Base-by-base conservation (phyloP, 1,140 invertebrate species). In the Aethina tumida region DNA sequence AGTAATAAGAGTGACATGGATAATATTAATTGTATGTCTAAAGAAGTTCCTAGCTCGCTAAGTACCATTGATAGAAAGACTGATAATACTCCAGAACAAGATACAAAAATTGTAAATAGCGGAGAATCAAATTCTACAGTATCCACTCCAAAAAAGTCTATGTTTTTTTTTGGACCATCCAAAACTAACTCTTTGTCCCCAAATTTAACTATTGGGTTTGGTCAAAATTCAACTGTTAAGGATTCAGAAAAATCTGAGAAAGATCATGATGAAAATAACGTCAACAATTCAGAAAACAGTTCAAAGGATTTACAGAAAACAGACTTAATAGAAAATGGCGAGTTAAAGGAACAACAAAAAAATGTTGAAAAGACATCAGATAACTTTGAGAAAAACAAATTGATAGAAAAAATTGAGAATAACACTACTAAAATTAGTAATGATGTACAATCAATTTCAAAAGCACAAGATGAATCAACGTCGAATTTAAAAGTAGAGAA, bases 161-260 rank as follows among this genome's bases (percentile, higher is more conserved):
- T 56, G 4, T 68, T 68, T 43, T 68, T 68, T 35, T 68, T 68
- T 35, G 66, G 66, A 4, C 62, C 65, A 18, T n/a, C 14, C 31
- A 33, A 33, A 18, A 2, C 8, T n/a, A 19, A 10, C n/a, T 13
- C 10, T 34, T 2, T 36, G 27, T 26, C 21, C n/a, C 22, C 31
- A 18, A 20, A 16, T 33, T 19, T 33, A 7, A 33, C 31, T 4
- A 18, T 33, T 9, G 31, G 18, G 9, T 33, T 33, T 33, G 31
- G 31, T 7, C 14, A 33, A 18, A 3, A 26, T 26, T 26, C 24
- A 26, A n/a, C 24, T 10, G 24, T 10, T 26, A 26, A 26, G 5
- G 4, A 17, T 4, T 3, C 29, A 4, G 29, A 14, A 17, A 8
- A 9, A 4, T 9, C n/a, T 2, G 7, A 31, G 4, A n/a, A 17